Evolutionary conservation across 2,113 vertebrate genomes (phyloP).

Genomic region (Marcusenius ussheri): DNA sequence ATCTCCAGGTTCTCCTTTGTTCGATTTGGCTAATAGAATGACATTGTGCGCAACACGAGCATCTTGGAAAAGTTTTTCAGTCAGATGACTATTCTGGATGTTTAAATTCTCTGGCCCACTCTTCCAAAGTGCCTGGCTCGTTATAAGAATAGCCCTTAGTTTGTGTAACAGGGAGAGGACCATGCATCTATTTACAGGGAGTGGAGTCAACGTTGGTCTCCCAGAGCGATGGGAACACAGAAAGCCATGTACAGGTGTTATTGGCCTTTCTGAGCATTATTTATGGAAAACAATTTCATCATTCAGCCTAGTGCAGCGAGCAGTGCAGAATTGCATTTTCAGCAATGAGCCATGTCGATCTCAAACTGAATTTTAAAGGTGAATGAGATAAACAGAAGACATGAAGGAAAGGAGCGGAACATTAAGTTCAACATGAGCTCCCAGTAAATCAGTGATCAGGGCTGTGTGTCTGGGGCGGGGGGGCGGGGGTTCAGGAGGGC

Average conservation of each 20-base stretch:
- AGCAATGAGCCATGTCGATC: background rate
- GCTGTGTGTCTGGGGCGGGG: background rate
- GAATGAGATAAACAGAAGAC: background rate
- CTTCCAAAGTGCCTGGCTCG: background rate
- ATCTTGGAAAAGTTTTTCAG: background rate
- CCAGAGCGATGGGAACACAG: background rate
- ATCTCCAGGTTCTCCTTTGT: background rate
- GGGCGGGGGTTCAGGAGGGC: background rate
- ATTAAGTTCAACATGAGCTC: background rate
- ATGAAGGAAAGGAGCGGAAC: background rate
- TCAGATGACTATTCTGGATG: background rate
- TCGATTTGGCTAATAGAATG: background rate
- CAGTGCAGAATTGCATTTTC: background rate
- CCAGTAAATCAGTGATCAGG: background rate
- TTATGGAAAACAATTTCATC: conserved; percentile 8
- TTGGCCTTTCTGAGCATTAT: background rate
- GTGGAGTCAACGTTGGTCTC: background rate
- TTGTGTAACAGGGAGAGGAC: background rate
- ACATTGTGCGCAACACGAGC: background rate
- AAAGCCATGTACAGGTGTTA: background rate
- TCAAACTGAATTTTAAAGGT: background rate
- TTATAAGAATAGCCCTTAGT: background rate
- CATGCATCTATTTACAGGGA: background rate
- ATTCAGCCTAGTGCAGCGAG: background rate
- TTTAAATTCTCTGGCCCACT: background rate